Conservation (phyloP, 2,113 vertebrate genomes). For the Gavialis gangeticus region DNA sequence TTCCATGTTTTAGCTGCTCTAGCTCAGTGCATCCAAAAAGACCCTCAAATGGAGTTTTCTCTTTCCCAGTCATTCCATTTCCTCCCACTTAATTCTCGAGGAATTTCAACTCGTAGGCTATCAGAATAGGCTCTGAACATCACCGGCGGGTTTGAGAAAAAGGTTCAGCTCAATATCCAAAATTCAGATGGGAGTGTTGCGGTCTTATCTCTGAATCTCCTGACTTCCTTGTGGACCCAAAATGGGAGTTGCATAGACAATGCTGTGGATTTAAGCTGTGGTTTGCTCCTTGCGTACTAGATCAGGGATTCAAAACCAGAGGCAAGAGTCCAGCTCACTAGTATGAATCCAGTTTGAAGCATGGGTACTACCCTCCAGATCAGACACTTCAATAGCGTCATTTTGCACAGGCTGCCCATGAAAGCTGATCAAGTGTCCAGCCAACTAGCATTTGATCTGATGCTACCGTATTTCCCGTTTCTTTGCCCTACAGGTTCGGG, state of each 20-base stretch:
- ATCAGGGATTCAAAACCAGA: background rate
- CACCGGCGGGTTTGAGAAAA: background rate
- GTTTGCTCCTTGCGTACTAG: background rate
- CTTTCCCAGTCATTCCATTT: background rate
- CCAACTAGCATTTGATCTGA: background rate
- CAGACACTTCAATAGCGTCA: fast-evolving
- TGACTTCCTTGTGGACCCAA: background rate
- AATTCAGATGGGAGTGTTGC: background rate
- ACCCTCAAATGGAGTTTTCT: background rate
- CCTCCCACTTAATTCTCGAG: background rate
- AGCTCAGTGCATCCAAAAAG: background rate
- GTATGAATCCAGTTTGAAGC: background rate
- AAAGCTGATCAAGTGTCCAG: background rate
- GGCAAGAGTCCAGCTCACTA: background rate
- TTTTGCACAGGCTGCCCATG: fast-evolving
- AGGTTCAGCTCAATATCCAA: background rate
- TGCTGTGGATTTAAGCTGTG: background rate
- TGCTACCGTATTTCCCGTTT: background rate
- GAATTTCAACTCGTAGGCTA: background rate
- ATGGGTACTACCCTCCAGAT: background rate
- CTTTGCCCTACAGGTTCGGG: background rate
- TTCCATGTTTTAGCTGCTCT: background rate
- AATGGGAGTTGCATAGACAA: background rate
- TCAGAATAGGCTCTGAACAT: background rate
- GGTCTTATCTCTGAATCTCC: background rate